These are phyloP conservation scores for Ploceus nigricollis DNA, from an alignment of 2,113 vertebrate genomes.

Conservation along the genomic window DNA sequence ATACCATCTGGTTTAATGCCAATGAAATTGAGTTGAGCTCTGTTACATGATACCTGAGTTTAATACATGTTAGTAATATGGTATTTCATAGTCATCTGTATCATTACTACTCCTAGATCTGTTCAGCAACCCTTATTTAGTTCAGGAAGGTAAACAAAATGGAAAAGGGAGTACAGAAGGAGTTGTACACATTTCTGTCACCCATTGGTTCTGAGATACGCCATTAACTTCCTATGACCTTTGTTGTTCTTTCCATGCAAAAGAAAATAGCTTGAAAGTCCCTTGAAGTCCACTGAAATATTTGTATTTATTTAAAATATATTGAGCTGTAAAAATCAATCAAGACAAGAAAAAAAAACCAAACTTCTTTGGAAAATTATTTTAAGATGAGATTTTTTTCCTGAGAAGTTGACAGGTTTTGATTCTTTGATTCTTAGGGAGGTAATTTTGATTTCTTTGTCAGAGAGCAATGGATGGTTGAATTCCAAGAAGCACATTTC, in stretches of 20 bases:
- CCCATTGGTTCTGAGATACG: neutral
- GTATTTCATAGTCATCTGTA: neutral
- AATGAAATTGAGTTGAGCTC: neutral
- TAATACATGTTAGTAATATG: neutral
- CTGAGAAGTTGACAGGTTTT: neutral
- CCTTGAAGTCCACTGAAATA: neutral
- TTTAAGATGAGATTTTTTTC: neutral
- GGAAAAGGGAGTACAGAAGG: neutral
- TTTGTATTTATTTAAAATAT: neutral
- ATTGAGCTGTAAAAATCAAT: neutral
- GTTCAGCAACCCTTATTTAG: neutral
- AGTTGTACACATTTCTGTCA: neutral
- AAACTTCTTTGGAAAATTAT: neutral
- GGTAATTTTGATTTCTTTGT: constrained; percentile 9
- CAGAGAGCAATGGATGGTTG: neutral
- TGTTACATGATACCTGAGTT: neutral
- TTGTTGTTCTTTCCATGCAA: neutral
- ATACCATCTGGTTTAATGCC: neutral
- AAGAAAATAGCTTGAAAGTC: neutral
- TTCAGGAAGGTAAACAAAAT: neutral
- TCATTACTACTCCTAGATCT: neutral
- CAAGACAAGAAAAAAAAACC: neutral
- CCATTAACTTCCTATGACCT: neutral
- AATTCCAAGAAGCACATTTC: neutral
- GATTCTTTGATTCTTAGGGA: neutral